Evolutionary conservation across 30 jellyfish, hydroid and myxozoan species (phyloP).

Genomic region (Pseudorhiza aurosa): DNA sequence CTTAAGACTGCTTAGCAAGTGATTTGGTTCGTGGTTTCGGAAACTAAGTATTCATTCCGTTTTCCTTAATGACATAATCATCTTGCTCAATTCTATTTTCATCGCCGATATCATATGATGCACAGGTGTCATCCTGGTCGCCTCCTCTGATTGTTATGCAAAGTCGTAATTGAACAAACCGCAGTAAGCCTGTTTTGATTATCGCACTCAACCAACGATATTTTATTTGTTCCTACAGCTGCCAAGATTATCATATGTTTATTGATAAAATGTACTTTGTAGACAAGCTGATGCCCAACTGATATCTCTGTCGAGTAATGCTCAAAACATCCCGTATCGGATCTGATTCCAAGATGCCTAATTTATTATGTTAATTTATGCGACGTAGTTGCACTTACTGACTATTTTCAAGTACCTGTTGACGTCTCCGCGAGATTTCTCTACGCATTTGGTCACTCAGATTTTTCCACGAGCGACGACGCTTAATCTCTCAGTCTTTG

Average conservation of each 20-base stretch:
- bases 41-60: background rate
- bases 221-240: background rate
- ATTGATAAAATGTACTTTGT: too few species aligned
- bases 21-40: background rate
- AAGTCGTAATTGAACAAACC: background rate
- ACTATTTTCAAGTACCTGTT: too few species aligned
- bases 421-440: too few species aligned
- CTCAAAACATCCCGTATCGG: too few species aligned
- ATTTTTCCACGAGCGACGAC: too few species aligned
- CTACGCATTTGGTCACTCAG: too few species aligned
- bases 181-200: background rate
- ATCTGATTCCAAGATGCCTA: too few species aligned
- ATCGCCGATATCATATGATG: background rate
- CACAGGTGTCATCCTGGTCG: background rate
- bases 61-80: background rate
- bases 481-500: too few species aligned
- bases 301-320: too few species aligned
- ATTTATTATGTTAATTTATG: too few species aligned
- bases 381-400: too few species aligned
- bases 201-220: background rate
- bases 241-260: background rate
- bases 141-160: background rate
- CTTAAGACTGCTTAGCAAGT: background rate
- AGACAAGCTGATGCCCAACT: too few species aligned
- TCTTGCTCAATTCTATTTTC: constrained; percentile 1